Evolutionary conservation across 2,113 vertebrate species (phyloP), one percentile per base, ranked within the genome.

Genomic region (Rallus limicola): DNA sequence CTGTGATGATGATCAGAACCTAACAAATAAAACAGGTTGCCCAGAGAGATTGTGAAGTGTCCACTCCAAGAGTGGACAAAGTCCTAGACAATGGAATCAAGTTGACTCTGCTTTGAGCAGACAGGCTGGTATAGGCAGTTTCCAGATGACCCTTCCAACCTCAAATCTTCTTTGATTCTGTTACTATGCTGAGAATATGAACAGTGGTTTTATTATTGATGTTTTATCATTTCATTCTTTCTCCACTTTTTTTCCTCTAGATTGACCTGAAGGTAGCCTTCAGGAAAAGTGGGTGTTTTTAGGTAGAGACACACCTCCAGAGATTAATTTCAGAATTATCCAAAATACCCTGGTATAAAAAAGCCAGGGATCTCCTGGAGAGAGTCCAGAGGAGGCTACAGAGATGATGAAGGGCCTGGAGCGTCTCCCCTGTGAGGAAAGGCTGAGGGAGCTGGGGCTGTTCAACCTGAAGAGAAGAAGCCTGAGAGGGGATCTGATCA

Each of bases 121-220:
- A 10, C 9, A 8, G 8, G 36, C 40, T 40, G 24, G 10, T 1
- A 0, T 16, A 13, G 20, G 20, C 3, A 6, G 31, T 16, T 24
- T 42, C 44, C 52, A 40, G 19, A 8, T 1, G 0, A 7, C 24
- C 9, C 36, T 53, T 65, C 52, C 33, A 53, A 26, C 23, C 33
- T 52, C 33, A 59, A 0, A 29, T 53, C 2, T 16, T 33, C 50
- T 17, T 11, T 58, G 14, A 31, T 34, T 85, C 36, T 69, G 8
- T 26, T 34, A 9, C 52, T 24, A 55, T 5, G 9, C 3, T 82
- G 86, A 40, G 28, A 28, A 60, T 12, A 13, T 4, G 9, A 40
- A 46, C 3, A 26, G 5, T 15, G 18, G 58, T 38, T n/a, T 74
- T 42, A 18, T 33, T 67, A 5, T 7, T 67, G 6, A 21, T 65